A percentile compares a stretch with the other conserved stretches of the same genome.
Conservation (phyloP, 2,888 invertebrate genomes). For the Eupithecia inturbata region DNA sequence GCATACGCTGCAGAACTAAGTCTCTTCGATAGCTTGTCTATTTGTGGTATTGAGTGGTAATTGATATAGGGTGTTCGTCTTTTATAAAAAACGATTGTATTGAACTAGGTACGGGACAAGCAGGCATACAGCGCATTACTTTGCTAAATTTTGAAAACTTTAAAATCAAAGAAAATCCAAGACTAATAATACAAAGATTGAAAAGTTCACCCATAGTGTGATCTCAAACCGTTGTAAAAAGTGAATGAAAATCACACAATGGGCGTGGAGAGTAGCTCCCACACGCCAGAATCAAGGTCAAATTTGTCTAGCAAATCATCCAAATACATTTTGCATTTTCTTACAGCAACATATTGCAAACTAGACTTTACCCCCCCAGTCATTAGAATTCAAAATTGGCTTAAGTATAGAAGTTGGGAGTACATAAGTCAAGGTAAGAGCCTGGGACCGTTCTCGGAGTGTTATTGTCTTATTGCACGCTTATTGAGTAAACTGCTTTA, state of each 20-base stretch:
- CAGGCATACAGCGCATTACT: too few relatives aligned
- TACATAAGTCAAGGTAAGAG: slow-evolving; percentile 66
- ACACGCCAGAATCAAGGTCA: slow-evolving; percentile 76
- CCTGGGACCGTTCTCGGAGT: slow-evolving; percentile 74
- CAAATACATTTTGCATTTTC: slow-evolving; percentile 60
- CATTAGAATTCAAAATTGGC: slow-evolving; percentile 37
- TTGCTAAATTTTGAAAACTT: neutral
- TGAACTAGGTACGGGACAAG: too few relatives aligned
- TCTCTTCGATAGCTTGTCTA: too few relatives aligned
- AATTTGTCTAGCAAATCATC: slow-evolving; percentile 75
- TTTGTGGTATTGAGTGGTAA: too few relatives aligned
- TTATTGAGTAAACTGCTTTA: slow-evolving; percentile 64
- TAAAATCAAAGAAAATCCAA: neutral
- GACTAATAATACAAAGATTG: slow-evolving; percentile 5
- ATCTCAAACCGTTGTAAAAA: slow-evolving; percentile 65
- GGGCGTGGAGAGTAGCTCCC: slow-evolving; percentile 70
- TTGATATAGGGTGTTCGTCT: too few relatives aligned
- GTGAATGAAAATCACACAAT: slow-evolving; percentile 75
- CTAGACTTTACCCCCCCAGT: slow-evolving; percentile 34
- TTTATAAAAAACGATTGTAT: too few relatives aligned
- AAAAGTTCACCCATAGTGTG: slow-evolving; percentile 43
- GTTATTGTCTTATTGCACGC: slow-evolving; percentile 74
- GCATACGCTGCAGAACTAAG: too few relatives aligned
- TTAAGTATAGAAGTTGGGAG: slow-evolving; percentile 39
- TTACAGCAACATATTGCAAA: slow-evolving; percentile 36